Conservation (phyloP, 2,797 vertebrate genomes). For the Thalassophryne amazonica region DNA sequence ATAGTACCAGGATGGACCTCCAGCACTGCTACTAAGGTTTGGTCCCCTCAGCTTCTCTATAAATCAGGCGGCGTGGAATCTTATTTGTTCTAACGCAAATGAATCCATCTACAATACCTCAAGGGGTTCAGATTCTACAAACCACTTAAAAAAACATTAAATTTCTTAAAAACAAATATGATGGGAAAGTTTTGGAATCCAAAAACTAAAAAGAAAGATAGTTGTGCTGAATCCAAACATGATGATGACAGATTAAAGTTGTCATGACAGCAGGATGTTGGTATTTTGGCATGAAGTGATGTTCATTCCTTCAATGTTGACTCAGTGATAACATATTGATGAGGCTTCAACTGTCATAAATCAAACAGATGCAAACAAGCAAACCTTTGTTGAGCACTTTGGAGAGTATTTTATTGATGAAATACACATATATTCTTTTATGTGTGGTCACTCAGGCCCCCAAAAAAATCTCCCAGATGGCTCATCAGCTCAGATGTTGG, state of each 20-base stretch:
- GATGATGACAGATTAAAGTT: slow-evolving; percentile 14
- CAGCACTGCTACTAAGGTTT: no score
- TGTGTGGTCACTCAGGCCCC: slow-evolving; percentile 1
- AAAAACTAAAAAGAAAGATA: neutral
- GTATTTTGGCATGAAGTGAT: slow-evolving; percentile 26
- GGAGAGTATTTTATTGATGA: slow-evolving; percentile 10
- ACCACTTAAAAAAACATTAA: no score
- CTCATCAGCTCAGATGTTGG: slow-evolving; percentile 2
- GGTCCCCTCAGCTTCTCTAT: no score
- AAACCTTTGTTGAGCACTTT: neutral
- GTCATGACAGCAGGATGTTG: slow-evolving; percentile 8
- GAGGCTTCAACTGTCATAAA: slow-evolving; percentile 6
- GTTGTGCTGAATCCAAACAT: slow-evolving; percentile 16
- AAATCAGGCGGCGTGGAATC: no score
- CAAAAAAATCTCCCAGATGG: neutral
- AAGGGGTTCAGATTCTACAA: no score
- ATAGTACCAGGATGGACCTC: no score
- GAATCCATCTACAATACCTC: no score
- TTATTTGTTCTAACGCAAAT: no score
- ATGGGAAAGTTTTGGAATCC: neutral
- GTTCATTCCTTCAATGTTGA: slow-evolving; percentile 42
- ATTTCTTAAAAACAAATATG: neutral
- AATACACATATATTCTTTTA: slow-evolving; percentile 25
- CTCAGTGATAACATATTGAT: slow-evolving; percentile 23
- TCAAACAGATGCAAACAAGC: slow-evolving; percentile 4